A percentile compares a stretch with the other conserved stretches of the same genome.
These are phyloP conservation scores for Aplysina aerophoba DNA, from an alignment of 37 sponge, comb jelly and placozoan genomes.

Conservation along the genomic window DNA sequence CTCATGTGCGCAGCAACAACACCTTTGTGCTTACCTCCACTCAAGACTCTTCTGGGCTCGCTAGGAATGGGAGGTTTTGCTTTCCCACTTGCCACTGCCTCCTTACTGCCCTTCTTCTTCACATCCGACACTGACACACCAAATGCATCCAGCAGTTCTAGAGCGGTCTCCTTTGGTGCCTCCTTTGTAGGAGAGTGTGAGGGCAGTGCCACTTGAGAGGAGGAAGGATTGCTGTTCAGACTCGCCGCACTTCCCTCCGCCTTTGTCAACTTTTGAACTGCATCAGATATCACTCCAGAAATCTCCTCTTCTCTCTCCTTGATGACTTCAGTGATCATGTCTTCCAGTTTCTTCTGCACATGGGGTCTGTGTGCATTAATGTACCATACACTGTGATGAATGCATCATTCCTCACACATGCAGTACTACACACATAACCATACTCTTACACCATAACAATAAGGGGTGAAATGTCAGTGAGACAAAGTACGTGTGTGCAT, in stretches of 20 bases:
- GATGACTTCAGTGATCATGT: not conserved
- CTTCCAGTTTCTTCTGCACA: not conserved
- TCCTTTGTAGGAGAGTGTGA: not conserved
- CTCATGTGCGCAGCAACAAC: not conserved
- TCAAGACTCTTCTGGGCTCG: not conserved
- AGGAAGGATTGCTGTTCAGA: not conserved
- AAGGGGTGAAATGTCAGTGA: too few species aligned
- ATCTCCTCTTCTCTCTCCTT: not conserved
- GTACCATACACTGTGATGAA: not conserved
- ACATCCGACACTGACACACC: slow-evolving; percentile 6
- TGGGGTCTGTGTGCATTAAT: not conserved
- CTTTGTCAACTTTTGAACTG: not conserved
- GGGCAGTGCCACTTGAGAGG: not conserved
- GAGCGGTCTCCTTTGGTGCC: slow-evolving; percentile 18
- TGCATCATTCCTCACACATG: not conserved
- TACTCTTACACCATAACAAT: too few species aligned
- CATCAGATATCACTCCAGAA: not conserved
- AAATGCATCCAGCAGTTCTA: slow-evolving; percentile 23
- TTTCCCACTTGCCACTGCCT: not conserved
- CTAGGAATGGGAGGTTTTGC: not conserved
- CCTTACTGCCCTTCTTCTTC: not conserved
- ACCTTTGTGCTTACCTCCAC: not conserved
- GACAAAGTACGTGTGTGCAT: too few species aligned
- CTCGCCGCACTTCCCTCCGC: not conserved
- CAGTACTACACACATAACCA: not conserved